These are phyloP conservation scores for Engystomops pustulosus DNA, from an alignment of 2,113 vertebrate genomes.

Conservation along the genomic window DNA sequence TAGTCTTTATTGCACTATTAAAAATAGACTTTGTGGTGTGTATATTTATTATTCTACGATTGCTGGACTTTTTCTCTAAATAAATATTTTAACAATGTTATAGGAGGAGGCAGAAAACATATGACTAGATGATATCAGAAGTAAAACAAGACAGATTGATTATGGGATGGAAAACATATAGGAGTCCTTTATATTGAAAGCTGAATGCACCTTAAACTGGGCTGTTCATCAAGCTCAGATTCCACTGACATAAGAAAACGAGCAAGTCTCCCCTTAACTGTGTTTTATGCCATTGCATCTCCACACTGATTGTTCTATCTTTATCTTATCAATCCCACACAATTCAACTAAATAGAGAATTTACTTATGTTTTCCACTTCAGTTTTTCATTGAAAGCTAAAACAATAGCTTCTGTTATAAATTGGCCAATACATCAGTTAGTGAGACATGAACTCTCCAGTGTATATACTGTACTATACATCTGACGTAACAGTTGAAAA, in stretches of 20 bases:
- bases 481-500: constrained; percentile 12
- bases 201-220: constrained; percentile 50
- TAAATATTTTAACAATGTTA: constrained; percentile 54
- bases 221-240: constrained; percentile 54
- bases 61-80: background rate
- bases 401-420: constrained; percentile 48
- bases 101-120: constrained; percentile 19
- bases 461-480: background rate
- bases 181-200: constrained; percentile 43
- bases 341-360: constrained; percentile 50
- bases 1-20: background rate
- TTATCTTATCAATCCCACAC: constrained; percentile 56
- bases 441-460: constrained; percentile 2
- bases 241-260: constrained; percentile 50
- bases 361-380: constrained; percentile 31
- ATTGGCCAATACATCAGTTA: constrained; percentile 24
- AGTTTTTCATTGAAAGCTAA: background rate
- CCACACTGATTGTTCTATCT: constrained; percentile 34
- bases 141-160: constrained; percentile 59
- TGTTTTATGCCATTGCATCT: constrained; percentile 58
- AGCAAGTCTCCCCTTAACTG: constrained; percentile 34
- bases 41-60: constrained; percentile 7
- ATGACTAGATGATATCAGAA: constrained; percentile 29
- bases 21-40: background rate
- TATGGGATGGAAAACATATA: constrained; percentile 48